Conservation (phyloP, 2,797 vertebrate species). For the Gobionotothen gibberifrons region DNA sequence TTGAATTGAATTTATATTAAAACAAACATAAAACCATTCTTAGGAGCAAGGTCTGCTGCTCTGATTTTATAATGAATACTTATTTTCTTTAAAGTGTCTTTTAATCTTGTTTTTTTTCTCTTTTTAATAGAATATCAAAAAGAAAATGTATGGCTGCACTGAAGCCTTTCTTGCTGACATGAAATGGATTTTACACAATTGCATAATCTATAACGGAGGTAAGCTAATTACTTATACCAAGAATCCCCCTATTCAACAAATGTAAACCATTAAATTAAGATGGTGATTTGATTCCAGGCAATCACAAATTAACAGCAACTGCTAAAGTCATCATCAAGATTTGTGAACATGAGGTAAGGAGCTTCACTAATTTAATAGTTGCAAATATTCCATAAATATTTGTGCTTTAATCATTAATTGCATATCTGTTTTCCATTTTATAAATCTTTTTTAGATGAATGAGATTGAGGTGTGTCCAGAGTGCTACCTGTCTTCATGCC, state of each 20-base stretch:
- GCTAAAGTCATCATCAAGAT: conserved; percentile 99
- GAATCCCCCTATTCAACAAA: not conserved
- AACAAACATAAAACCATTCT: not conserved
- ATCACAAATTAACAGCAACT: conserved; percentile 98
- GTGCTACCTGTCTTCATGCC: conserved; percentile 98
- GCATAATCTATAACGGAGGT: conserved; percentile 99
- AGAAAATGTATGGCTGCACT: conserved; percentile 99
- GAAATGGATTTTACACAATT: conserved; percentile 99
- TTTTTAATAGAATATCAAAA: conserved; percentile 93
- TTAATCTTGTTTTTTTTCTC: conserved; percentile 22
- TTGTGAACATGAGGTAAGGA: conserved; percentile 96
- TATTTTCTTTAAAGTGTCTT: conserved; percentile 15
- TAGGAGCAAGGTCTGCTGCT: not conserved
- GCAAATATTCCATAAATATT: not conserved
- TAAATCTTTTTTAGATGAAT: conserved; percentile 91
- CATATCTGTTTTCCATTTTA: conserved; percentile 14
- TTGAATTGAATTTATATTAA: too few species aligned
- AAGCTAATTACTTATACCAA: conserved; percentile 47
- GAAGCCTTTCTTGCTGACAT: conserved; percentile 98
- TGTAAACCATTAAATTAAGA: not conserved
- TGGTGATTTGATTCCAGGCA: conserved; percentile 84
- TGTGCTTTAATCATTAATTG: not conserved
- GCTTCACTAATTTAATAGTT: not conserved
- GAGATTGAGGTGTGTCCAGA: conserved; percentile 99
- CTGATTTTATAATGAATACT: not conserved